Conservation (phyloP, 2,797 vertebrate genomes). For the Syndactyla subalaris region DNA sequence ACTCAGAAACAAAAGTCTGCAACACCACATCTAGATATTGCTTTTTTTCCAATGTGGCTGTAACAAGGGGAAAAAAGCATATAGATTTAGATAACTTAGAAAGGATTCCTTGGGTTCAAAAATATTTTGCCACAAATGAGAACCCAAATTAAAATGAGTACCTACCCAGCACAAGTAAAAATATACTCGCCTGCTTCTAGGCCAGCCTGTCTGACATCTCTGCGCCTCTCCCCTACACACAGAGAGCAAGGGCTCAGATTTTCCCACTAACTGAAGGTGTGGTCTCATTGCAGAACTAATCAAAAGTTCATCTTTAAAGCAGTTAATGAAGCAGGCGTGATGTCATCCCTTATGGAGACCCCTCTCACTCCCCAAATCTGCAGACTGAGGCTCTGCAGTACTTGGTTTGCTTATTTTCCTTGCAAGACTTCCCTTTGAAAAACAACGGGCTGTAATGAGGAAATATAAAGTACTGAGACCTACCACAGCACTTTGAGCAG, state of each 20-base stretch:
- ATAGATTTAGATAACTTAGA: background rate
- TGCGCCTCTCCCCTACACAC: background rate
- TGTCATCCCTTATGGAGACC: background rate
- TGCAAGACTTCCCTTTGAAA: background rate
- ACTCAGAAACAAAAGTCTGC: no score
- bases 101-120: background rate
- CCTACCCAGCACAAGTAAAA: background rate
- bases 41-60: no score
- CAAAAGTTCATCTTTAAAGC: background rate
- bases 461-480: background rate
- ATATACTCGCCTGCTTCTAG: background rate
- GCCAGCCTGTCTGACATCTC: background rate
- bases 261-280: background rate
- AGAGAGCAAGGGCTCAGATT: background rate
- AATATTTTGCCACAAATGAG: background rate
- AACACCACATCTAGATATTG: no score
- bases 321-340: background rate
- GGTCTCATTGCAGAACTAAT: background rate
- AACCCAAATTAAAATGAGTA: background rate
- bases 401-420: background rate
- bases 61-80: background rate
- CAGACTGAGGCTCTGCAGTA: background rate
- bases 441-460: background rate
- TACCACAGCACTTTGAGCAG: background rate
- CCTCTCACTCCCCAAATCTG: background rate